These are phyloP conservation scores for Corythaixoides concolor DNA, from an alignment of 2,113 vertebrate species.

Conservation along the genomic window DNA sequence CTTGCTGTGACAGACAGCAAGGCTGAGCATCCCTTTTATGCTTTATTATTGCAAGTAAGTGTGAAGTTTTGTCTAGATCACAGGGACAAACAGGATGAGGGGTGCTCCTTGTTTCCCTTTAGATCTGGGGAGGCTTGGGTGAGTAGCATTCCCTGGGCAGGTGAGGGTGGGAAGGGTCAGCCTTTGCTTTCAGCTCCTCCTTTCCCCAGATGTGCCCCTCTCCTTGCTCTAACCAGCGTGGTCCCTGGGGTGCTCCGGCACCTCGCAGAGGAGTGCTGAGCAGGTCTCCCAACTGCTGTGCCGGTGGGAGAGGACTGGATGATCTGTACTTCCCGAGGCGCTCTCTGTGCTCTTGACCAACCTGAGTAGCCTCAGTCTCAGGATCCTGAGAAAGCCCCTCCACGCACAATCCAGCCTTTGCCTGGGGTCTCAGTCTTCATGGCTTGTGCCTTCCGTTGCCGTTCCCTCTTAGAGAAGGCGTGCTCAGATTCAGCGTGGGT, in stretches of 20 bases:
- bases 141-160: background rate
- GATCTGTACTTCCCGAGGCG: fast-evolving
- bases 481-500: fast-evolving
- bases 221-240: fast-evolving
- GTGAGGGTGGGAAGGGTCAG: background rate
- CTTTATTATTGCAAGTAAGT: conserved; percentile 31
- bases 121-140: background rate
- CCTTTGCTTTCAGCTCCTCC: background rate
- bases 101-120: background rate
- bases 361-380: background rate
- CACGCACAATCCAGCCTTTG: fast-evolving
- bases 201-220: fast-evolving
- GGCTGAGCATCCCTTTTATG: background rate
- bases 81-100: background rate
- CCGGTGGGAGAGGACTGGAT: background rate
- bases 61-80: conserved; percentile 28
- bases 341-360: background rate
- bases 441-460: background rate
- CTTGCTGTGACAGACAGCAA: background rate
- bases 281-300: background rate
- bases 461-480: fast-evolving
- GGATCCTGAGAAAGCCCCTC: background rate
- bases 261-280: fast-evolving
- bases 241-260: background rate
- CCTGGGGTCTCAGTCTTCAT: background rate